phyloP scores from a whole-genome alignment of 1,140 invertebrate genomes.

The Frieseomelitta varia region DNA sequence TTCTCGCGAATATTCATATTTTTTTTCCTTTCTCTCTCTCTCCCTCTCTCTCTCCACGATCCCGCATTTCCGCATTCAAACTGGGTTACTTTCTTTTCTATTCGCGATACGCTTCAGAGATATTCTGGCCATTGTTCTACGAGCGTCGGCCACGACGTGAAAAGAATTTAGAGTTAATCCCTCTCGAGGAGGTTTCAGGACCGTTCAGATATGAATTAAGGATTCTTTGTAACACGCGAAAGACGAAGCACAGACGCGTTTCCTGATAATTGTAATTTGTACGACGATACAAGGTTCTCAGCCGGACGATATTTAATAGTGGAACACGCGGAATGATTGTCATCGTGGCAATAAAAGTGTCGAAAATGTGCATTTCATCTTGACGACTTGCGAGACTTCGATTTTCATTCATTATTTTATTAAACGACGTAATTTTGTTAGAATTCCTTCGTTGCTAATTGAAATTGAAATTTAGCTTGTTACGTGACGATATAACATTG shows the following conservation, averaged over 20 bases:
- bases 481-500: too few species aligned
- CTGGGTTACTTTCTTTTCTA: neutral
- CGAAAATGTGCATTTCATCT: neutral
- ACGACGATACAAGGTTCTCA: neutral
- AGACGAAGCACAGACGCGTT: too few species aligned
- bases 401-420: neutral
- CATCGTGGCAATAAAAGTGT: neutral
- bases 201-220: neutral
- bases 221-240: neutral
- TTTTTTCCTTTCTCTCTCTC: neutral
- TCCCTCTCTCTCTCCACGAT: neutral
- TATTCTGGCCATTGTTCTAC: slow-evolving; percentile 22
- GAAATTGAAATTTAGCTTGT: too few species aligned
- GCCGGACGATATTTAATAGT: neutral
- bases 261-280: neutral
- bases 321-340: neutral
- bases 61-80: slow-evolving; percentile 27
- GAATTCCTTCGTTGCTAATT: too few species aligned
- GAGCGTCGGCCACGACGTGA: neutral
- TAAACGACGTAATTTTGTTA: neutral
- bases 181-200: neutral
- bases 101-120: neutral
- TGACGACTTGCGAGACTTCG: neutral
- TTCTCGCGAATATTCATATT: slow-evolving; percentile 28
- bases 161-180: slow-evolving; percentile 13